Base-by-base conservation (phyloP, 2,888 invertebrate genomes). In the Eretmocerus hayati region DNA sequence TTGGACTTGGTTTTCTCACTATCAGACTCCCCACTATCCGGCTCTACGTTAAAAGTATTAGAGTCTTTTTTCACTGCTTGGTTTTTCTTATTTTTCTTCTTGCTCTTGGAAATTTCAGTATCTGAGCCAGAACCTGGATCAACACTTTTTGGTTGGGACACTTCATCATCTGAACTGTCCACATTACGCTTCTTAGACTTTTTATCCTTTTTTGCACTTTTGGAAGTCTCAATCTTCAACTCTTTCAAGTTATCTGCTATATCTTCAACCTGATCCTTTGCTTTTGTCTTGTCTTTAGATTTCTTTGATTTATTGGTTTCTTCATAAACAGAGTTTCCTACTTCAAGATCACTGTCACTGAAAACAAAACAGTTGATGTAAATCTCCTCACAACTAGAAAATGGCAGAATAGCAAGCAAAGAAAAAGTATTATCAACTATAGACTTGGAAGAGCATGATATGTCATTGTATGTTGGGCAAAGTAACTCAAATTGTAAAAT, bases 311-410 rank as follows among this genome's bases (percentile, higher is more conserved):
- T 69, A 42, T 63, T 63, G 41, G 66, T 65, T 42, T 68, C 69
- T 46, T 65, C 75, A 48, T 74, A 57, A 45, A 58, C 68, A 50
- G 74, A 52, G 21, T 60, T 75, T 33, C 77, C 77, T 48, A 75
- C 71, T 43, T 76, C 77, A 61, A 78, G 72, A 62, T 83, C 83
- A 64, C 80, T 82, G 60, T 83, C 83, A 62, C 85, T 85, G 66
- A 60, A 76, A 48, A 40, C 22, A 38, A 31, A 47, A 26, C 15
- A 35, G 13, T 26, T n/a, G 11, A 26, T 26, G 26, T 26, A n/a
- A n/a, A n/a, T n/a, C n/a, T n/a, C n/a, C n/a, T n/a, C n/a, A n/a
- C n/a, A n/a, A n/a, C n/a, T n/a, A n/a, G n/a, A n/a, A n/a, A n/a
- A n/a, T n/a, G n/a, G n/a, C n/a, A n/a, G n/a, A n/a, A n/a, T n/a